phyloP scores from a whole-genome alignment of 2,113 vertebrate genomes.

The Silurus asotus region DNA sequence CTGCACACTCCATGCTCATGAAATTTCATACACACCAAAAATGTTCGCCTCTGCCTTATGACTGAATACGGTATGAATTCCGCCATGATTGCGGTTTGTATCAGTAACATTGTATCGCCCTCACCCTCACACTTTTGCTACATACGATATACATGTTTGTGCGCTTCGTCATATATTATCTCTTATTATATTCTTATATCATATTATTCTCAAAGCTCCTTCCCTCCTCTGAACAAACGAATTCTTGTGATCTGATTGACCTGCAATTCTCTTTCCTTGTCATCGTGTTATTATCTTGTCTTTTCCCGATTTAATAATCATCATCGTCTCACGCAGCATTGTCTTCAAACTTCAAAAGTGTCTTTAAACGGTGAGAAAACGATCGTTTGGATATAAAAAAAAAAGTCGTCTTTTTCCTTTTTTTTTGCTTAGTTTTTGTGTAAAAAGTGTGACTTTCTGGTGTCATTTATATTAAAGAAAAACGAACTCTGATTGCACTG shows the following conservation, averaged over 20 bases:
- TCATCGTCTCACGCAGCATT: constrained; percentile 11
- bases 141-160: too few relatives aligned
- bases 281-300: constrained; percentile 33
- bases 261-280: constrained; percentile 15
- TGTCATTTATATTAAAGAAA: constrained; percentile 66
- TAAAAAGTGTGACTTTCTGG: constrained; percentile 50
- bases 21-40: too few relatives aligned
- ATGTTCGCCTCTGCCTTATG: too few relatives aligned
- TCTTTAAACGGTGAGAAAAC: constrained; percentile 33
- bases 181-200: too few relatives aligned
- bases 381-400: not conserved
- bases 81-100: too few relatives aligned
- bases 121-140: too few relatives aligned
- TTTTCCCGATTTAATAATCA: constrained; percentile 38
- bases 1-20: not conserved
- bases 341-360: not conserved
- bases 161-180: too few relatives aligned
- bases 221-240: not conserved
- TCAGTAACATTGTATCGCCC: too few relatives aligned
- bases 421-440: constrained; percentile 29
- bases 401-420: not conserved
- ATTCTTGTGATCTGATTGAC: constrained; percentile 2
- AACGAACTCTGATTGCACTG: not conserved
- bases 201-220: too few relatives aligned
- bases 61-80: too few relatives aligned